Base-by-base conservation (phyloP, 2,888 invertebrate species). In the Notodonta ziczac region DNA sequence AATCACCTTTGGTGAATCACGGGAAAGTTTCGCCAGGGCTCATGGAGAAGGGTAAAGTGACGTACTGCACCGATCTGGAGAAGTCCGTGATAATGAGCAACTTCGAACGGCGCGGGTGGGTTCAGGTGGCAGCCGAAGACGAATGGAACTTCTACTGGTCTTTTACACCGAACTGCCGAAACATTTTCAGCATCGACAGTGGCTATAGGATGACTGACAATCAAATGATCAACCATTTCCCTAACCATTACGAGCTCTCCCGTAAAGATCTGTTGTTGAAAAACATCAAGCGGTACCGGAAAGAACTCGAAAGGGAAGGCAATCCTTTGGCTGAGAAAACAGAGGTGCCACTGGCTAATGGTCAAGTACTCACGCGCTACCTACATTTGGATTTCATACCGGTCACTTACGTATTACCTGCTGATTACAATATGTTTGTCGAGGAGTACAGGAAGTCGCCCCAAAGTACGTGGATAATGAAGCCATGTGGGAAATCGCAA, bases 81-180 rank as follows among this genome's bases (percentile, higher is more conserved):
- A 98, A 98, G 87, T 98, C 98, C 32, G 98, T 98, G 10, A 95
- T 99, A 62, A 95, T 98, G 58, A 97, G 97, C 74, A 99, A 98
- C 89, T 98, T 98, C 83, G 98, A 98, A 76, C 97, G 98, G 78
- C 94, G 98, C 59, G 98, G 98, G 12, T 99, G 99, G 98, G 89
- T 94, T 9, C 97, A 97, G 86, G 98, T 91, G 6, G 96, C 96
- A 0, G 96, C 97, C 0, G 98, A 98, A 74, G 98, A 98, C 80
- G 98, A 98, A 77, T 99, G 98, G 98, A 98, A 99, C 86, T 96
- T 98, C 83, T 99, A 99, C 86, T 99, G 98, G 98, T 97, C 98
- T 4, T 97, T 97, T 62, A 98, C 98, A 2, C 96, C 96, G 80
- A 98, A 97, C n/a, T 98, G 98, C 76, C 95, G 98, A 62, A 97